Evolutionary conservation across 2,113 vertebrate genomes (phyloP).

Genomic region (Pelmatolapia mariae): DNA sequence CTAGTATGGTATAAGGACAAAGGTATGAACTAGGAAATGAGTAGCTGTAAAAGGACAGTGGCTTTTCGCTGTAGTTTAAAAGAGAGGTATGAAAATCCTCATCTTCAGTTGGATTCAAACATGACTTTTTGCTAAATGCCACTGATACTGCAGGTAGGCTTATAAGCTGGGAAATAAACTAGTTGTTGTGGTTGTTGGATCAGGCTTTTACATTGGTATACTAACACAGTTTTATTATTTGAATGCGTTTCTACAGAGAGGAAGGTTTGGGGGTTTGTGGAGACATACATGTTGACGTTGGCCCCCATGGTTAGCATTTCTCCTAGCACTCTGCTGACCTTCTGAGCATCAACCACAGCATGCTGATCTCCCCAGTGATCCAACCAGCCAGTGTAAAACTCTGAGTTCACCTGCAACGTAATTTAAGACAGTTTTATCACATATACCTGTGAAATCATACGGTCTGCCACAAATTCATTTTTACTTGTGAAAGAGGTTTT

Average conservation of each 20-base stretch:
- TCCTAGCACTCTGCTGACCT: slow-evolving; percentile 74
- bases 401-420: slow-evolving; percentile 86
- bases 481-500: background rate
- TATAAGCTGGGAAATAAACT: background rate
- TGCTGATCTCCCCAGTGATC: slow-evolving; percentile 93
- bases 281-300: slow-evolving; percentile 91
- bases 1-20: background rate
- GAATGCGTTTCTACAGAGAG: background rate
- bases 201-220: background rate
- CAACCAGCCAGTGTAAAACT: slow-evolving; percentile 97
- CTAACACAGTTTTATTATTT: background rate
- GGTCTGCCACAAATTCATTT: background rate
- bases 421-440: background rate
- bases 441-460: background rate
- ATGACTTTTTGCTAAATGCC: background rate
- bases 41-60: background rate
- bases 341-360: slow-evolving; percentile 54
- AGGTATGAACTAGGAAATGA: background rate
- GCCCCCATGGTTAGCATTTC: slow-evolving; percentile 86
- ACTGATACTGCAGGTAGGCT: background rate
- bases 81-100: background rate
- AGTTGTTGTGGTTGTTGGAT: background rate
- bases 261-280: background rate
- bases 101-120: background rate
- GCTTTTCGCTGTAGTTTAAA: background rate